Percentiles rank a stretch among this genome's conserved stretches.
These are phyloP conservation scores for Nyleta sp. DNA, from an alignment of 2,888 invertebrate species.

Conservation along the genomic window DNA sequence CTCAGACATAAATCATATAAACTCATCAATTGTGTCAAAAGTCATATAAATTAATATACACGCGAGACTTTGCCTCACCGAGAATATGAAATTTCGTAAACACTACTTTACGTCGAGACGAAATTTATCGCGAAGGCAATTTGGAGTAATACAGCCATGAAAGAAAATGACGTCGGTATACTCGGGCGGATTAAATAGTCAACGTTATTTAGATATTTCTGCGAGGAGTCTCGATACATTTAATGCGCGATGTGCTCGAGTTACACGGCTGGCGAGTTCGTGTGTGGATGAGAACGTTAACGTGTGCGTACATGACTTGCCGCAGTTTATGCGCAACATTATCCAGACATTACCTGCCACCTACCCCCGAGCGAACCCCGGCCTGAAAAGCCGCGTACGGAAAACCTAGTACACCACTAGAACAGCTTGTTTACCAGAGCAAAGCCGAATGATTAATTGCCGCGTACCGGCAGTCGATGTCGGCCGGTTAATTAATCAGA, in stretches of 20 bases:
- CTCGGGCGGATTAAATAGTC: conserved; percentile 55
- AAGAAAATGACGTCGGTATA: conserved; percentile 59
- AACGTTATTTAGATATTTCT: conserved; percentile 62
- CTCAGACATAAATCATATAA: too few relatives aligned
- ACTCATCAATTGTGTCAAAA: too few relatives aligned
- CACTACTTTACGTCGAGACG: conserved; percentile 26
- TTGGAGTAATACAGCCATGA: conserved; percentile 60
- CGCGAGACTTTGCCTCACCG: not conserved
- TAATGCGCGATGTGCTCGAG: conserved; percentile 71
- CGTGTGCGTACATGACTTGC: conserved; percentile 70
- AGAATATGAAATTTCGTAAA: conserved; percentile 40
- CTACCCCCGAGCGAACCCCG: conserved; percentile 57
- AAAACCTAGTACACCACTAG: conserved; percentile 64
- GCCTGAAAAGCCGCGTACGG: conserved; percentile 59
- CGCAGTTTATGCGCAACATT: conserved; percentile 81
- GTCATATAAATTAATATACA: conserved; percentile 18
- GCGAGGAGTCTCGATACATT: conserved; percentile 58
- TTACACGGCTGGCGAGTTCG: conserved; percentile 62
- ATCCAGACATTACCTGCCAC: conserved; percentile 80
- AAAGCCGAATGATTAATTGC: conserved; percentile 76
- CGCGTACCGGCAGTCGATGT: conserved; percentile 54
- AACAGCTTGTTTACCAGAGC: conserved; percentile 72
- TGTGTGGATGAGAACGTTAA: conserved; percentile 49
- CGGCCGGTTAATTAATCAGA: conserved; percentile 80
- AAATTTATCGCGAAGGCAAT: conserved; percentile 58